These are phyloP conservation scores for Indicator indicator DNA, from an alignment of 2,113 vertebrate species.

Conservation along the genomic window DNA sequence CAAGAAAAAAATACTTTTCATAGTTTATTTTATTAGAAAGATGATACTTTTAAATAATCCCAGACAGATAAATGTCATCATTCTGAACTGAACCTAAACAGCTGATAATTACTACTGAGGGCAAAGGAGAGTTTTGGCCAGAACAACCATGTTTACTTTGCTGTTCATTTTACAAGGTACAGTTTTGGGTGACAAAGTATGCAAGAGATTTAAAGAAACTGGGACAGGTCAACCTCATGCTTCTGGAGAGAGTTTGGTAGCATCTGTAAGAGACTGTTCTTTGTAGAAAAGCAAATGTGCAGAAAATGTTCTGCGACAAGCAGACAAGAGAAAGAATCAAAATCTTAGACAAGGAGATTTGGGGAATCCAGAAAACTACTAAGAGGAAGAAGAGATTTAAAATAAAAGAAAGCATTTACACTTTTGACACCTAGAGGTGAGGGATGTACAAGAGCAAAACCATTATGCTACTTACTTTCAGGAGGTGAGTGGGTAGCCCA, in stretches of 20 bases:
- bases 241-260: not conserved
- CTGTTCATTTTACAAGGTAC: not conserved
- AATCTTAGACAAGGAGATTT: not conserved
- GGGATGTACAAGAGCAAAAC: not conserved
- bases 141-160: not conserved
- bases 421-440: not conserved
- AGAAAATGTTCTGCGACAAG: not conserved
- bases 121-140: not conserved
- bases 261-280: not conserved
- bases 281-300: not conserved
- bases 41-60: not conserved
- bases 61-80: not conserved
- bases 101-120: not conserved
- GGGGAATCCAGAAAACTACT: not conserved
- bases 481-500: not conserved
- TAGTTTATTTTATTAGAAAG: not conserved
- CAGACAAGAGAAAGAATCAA: not conserved
- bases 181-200: not conserved
- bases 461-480: not conserved
- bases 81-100: not conserved
- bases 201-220: not conserved
- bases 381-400: not conserved
- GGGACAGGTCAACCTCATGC: not conserved
- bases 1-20: not conserved
- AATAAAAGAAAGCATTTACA: not conserved